phyloP scores from a whole-genome alignment of 2,113 vertebrate species.

The Mesoclemmys tuberculata region DNA sequence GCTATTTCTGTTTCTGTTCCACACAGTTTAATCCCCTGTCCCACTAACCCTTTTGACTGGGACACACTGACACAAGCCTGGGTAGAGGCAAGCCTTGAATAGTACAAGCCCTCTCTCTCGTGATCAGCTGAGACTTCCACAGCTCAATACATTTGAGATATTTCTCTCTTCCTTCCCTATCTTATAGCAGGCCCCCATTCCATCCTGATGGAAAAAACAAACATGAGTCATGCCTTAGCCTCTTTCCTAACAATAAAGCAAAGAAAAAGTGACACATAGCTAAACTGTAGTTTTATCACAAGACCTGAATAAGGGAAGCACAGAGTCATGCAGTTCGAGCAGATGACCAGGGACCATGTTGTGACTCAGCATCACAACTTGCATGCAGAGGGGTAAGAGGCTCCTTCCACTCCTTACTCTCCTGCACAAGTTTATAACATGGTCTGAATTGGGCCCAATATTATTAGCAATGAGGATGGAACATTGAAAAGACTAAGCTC shows the following conservation, averaged over 20 bases:
- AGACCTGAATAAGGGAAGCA: background rate
- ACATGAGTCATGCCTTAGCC: background rate
- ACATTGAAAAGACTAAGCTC: conserved; percentile 2
- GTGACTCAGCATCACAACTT: background rate
- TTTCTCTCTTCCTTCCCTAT: conserved; percentile 38
- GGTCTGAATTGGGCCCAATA: background rate
- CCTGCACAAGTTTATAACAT: background rate
- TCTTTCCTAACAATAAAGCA: background rate
- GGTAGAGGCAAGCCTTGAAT: conserved; percentile 26
- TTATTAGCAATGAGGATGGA: conserved; percentile 19
- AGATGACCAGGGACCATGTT: background rate
- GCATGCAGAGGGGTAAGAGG: background rate
- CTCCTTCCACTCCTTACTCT: background rate
- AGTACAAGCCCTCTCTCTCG: background rate
- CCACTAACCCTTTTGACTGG: conserved; percentile 31
- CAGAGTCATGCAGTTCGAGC: background rate
- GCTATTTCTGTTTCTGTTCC: conserved; percentile 73
- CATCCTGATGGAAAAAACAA: background rate
- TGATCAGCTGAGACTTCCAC: background rate
- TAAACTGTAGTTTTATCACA: background rate
- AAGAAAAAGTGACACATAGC: background rate
- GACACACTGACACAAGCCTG: background rate
- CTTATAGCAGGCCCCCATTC: conserved; percentile 16
- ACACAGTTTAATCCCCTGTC: conserved; percentile 20
- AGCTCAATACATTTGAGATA: conserved; percentile 27